phyloP scores from a whole-genome alignment of 2,888 invertebrate genomes.

The Caenorhabditis sp. region DNA sequence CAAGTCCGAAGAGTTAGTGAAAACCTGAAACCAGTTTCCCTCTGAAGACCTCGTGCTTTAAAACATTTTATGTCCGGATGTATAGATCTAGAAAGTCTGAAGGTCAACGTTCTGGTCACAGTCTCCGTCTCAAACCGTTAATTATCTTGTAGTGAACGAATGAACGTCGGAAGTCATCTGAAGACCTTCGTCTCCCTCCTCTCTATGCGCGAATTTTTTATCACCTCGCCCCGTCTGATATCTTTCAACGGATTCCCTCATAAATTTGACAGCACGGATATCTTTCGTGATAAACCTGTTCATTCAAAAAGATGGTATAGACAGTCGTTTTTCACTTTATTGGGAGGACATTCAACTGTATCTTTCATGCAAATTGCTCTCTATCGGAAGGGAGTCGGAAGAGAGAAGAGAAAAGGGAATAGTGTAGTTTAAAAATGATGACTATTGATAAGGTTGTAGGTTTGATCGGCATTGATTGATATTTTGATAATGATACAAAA shows the following conservation, averaged over 20 bases:
- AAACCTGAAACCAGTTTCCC: not conserved
- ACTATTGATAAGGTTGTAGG: slow-evolving; percentile 48
- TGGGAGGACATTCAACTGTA: slow-evolving; percentile 43
- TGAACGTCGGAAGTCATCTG: slow-evolving; percentile 25
- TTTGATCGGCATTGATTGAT: slow-evolving; percentile 47
- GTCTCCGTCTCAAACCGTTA: not conserved
- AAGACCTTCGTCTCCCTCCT: slow-evolving; percentile 8
- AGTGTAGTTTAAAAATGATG: slow-evolving; percentile 20
- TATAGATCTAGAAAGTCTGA: not conserved
- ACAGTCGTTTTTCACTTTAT: slow-evolving; percentile 32
- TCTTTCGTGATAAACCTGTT: slow-evolving; percentile 58
- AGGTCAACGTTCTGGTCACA: slow-evolving; percentile 4
- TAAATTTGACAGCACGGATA: slow-evolving; percentile 54
- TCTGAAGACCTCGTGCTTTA: not conserved
- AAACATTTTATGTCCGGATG: not conserved
- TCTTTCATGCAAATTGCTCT: slow-evolving; percentile 40
- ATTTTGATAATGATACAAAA: slow-evolving; percentile 7
- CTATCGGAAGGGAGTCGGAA: slow-evolving; percentile 7
- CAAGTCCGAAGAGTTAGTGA: too few relatives aligned
- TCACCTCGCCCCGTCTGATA: slow-evolving; percentile 38
- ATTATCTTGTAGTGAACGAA: slow-evolving; percentile 17
- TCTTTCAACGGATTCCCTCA: slow-evolving; percentile 57
- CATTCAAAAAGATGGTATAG: slow-evolving; percentile 49
- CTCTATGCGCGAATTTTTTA: slow-evolving; percentile 28
- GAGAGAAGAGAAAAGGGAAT: not conserved